Evolutionary conservation across 2,113 vertebrate genomes (phyloP).

Genomic region (Apteryx owenii): DNA sequence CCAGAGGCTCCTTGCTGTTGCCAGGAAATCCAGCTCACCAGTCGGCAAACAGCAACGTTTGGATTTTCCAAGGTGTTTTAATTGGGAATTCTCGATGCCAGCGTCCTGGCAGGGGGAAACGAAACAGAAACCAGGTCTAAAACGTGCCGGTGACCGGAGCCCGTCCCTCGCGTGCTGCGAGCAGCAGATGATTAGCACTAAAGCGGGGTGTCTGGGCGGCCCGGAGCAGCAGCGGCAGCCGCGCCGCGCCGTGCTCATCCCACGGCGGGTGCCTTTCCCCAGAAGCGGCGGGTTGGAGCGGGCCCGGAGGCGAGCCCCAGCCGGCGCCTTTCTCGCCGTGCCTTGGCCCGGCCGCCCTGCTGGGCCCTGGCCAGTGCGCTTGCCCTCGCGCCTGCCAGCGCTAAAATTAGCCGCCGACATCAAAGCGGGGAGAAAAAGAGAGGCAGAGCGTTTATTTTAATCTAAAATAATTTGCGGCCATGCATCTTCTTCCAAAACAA

Average conservation of each 20-base stretch:
- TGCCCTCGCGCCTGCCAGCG: rapidly evolving
- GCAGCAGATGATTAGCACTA: neutral
- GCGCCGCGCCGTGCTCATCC: no score
- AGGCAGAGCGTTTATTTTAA: constrained; percentile 46
- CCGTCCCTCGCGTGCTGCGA: neutral
- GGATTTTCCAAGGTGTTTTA: neutral
- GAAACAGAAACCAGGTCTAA: neutral
- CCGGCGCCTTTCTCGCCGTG: neutral
- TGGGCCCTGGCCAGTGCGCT: neutral
- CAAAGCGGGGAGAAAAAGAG: neutral
- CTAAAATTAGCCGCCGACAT: neutral
- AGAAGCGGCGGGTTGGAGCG: no score
- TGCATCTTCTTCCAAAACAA: constrained; percentile 36
- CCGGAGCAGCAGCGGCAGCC: no score
- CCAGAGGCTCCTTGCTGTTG: neutral
- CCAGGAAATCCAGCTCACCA: neutral
- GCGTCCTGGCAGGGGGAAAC: neutral
- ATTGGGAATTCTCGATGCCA: neutral
- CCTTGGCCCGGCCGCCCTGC: neutral
- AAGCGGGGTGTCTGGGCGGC: no score
- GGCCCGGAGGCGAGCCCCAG: no score
- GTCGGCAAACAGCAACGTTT: neutral
- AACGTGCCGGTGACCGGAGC: neutral
- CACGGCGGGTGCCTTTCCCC: no score
- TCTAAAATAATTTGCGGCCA: constrained; percentile 40